Conservation (phyloP, 2,888 invertebrate species). For the Scaptomyza flava region DNA sequence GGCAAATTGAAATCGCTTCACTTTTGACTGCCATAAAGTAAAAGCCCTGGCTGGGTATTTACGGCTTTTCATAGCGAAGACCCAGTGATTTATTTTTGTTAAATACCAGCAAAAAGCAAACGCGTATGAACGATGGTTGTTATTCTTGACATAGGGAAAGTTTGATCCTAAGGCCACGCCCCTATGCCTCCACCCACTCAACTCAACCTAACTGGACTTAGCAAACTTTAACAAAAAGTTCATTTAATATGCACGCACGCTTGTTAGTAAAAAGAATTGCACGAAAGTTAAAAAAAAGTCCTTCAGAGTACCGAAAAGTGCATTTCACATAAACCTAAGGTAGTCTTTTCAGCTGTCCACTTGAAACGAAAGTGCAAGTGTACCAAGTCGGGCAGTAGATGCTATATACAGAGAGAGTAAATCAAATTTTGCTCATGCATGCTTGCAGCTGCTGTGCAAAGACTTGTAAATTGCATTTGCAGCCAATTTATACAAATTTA, state of each 20-base stretch:
- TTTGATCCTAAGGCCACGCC: too few relatives aligned
- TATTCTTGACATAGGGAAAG: too few relatives aligned
- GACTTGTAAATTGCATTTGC: constrained; percentile 73
- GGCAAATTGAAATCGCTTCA: constrained; percentile 54
- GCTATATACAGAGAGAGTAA: not conserved
- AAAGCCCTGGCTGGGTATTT: constrained; percentile 44
- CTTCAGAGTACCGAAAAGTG: not conserved
- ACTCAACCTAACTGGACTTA: too few relatives aligned
- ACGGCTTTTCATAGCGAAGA: constrained; percentile 54
- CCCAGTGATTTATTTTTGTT: constrained; percentile 55
- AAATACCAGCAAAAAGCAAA: too few relatives aligned
- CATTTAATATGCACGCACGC: too few relatives aligned
- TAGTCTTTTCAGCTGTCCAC: constrained; percentile 26
- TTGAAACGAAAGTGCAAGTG: constrained; percentile 38
- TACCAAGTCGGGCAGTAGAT: constrained; percentile 20
- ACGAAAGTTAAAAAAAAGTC: not conserved
- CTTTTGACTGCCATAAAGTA: constrained; percentile 66
- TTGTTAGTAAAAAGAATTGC: too few relatives aligned
- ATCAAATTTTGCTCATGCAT: constrained; percentile 47
- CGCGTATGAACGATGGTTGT: too few relatives aligned
- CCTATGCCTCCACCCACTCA: too few relatives aligned
- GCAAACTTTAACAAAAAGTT: too few relatives aligned
- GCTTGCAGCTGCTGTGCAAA: constrained; percentile 46
- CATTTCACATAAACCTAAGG: not conserved
- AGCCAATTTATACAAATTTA: constrained; percentile 77